Conservation (phyloP, 2,113 vertebrate species). For the Galeopterus variegatus region DNA sequence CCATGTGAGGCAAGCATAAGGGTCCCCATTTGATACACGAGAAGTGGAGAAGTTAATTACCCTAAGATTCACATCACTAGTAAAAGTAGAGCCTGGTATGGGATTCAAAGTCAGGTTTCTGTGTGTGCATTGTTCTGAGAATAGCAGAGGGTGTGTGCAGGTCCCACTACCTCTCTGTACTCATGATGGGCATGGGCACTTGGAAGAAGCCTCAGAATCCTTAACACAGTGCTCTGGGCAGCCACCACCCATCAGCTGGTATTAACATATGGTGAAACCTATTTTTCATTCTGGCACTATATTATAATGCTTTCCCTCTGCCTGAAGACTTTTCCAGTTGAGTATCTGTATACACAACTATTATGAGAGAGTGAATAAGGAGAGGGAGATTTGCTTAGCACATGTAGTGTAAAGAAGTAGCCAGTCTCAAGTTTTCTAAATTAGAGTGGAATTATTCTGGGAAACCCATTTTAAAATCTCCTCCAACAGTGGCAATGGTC, state of each 20-base stretch:
- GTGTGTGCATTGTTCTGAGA: background rate
- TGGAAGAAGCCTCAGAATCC: background rate
- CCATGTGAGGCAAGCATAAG: background rate
- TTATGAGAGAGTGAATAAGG: background rate
- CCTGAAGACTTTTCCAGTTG: background rate
- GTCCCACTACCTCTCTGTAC: too few relatives aligned
- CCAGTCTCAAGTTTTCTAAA: background rate
- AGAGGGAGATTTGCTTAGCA: background rate
- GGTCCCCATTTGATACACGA: background rate
- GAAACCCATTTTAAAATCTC: background rate
- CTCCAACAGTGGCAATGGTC: background rate
- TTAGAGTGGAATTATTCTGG: background rate
- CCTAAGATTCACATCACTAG: background rate
- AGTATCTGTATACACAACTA: background rate
- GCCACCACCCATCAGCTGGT: fast-evolving
- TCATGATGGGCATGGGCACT: fast-evolving
- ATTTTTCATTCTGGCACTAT: background rate
- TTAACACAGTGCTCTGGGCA: background rate
- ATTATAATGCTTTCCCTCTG: background rate
- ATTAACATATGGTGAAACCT: background rate
- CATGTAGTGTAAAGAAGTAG: background rate
- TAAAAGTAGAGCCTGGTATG: background rate
- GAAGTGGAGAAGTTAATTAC: background rate
- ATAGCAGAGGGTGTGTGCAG: background rate
- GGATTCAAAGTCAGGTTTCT: background rate